Base-by-base conservation (phyloP, 2,113 vertebrate species). In the Burhinus oedicnemus region DNA sequence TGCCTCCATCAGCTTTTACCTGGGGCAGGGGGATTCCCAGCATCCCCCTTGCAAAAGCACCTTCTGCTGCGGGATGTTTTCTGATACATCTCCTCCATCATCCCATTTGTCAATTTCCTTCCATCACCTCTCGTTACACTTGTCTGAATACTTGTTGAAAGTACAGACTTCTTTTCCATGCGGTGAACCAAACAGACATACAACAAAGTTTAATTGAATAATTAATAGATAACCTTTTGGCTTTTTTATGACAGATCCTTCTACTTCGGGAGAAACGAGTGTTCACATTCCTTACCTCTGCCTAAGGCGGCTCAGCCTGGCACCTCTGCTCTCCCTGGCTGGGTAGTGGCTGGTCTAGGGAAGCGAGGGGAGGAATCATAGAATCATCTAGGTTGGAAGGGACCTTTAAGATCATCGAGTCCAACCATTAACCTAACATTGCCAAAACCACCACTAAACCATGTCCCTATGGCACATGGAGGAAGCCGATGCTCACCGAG, bases 121-220 rank as follows among this genome's bases (percentile, higher is more conserved):
- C 62, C 44, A 29, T 40, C 40, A 11, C 51, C 32, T 77, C 26
- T 66, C 1, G 0, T 57, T 76, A 72, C 0, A 4, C 15, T 36
- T 69, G 32, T 13, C 29, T 45, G 66, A 88, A 74, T 5, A 16
- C 11, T 40, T 21, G 16, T 19, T 60, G 47, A 51, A 75, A 89
- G 62, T 17, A 65, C 27, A 60, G 74, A 19, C n/a, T 55, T 47
- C 57, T 78, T 80, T 83, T 64, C 74, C 29, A 40, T 6, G 27
- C 58, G 69, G 12, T 0, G 1, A 88, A 57, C 11, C 32, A 79
- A 22, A 70, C 4, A 62, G 51, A 71, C 0, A 3, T 3, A 57
- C 15, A 45, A 29, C 11, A 12, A 81, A 16, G 17, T 55, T 68
- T 32, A 75, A n/a, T 7, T 45, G 60, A 81, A 45, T 40, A 81